A percentile compares a stretch with the other conserved stretches of the same genome.
phyloP scores from a whole-genome alignment of 2,113 vertebrate species.

The Tachysurus vachellii region DNA sequence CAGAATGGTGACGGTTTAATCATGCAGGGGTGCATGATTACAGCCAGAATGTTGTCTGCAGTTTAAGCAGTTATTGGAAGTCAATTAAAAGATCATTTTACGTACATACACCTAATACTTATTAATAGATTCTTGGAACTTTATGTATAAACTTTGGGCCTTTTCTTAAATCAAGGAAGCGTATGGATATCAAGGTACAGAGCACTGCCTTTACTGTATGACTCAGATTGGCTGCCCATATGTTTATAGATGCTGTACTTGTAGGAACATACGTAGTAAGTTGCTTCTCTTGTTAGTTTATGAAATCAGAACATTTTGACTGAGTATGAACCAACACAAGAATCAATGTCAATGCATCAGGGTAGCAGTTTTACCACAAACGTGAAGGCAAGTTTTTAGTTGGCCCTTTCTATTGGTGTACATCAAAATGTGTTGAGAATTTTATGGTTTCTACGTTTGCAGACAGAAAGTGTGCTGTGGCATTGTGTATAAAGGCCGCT shows the following conservation, averaged over 20 bases:
- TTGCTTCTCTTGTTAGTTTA: background rate
- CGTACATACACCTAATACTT: too few species aligned
- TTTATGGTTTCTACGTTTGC: background rate
- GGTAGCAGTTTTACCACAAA: background rate
- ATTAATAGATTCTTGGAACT: too few species aligned
- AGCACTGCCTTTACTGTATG: too few species aligned
- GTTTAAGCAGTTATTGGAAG: background rate
- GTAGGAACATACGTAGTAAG: background rate
- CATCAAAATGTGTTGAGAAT: background rate
- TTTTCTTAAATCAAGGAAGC: background rate
- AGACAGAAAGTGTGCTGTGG: conserved; percentile 82
- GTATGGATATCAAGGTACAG: too few species aligned
- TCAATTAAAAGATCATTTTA: background rate
- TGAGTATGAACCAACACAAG: too few species aligned
- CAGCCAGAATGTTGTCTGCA: too few species aligned
- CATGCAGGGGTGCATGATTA: too few species aligned
- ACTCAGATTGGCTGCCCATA: too few species aligned
- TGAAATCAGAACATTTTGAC: background rate
- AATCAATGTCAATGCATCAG: background rate
- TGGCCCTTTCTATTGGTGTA: background rate
- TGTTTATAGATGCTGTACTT: background rate
- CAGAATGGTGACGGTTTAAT: background rate
- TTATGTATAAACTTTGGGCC: too few species aligned
- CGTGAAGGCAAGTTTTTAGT: background rate
- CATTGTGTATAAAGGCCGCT: conserved; percentile 80